Evolutionary conservation across 2,888 invertebrate species (phyloP).

Genomic region (Craniophora ligustri): DNA sequence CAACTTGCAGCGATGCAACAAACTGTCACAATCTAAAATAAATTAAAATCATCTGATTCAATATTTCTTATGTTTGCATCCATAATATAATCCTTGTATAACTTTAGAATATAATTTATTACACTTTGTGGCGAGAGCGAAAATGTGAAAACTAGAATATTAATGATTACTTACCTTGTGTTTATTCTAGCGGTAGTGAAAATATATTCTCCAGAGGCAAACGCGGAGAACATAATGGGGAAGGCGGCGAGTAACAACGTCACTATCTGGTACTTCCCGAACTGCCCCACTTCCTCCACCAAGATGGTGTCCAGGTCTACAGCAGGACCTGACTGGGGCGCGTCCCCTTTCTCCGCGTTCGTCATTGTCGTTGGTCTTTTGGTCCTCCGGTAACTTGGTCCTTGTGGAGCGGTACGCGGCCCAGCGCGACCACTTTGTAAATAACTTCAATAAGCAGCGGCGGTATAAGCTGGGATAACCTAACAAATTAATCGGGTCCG

Average conservation of each 20-base stretch:
- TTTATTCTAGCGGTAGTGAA: conserved; percentile 82
- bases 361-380: conserved; percentile 53
- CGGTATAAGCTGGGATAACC: background rate
- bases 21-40: too few species aligned
- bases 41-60: too few species aligned
- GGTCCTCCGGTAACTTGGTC: background rate
- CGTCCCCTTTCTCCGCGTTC: conserved; percentile 60
- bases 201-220: conserved; percentile 81
- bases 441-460: conserved; percentile 2
- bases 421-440: conserved; percentile 13
- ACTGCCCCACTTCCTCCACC: conserved; percentile 78
- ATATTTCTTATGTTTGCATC: too few species aligned
- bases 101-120: too few species aligned
- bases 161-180: conserved; percentile 67
- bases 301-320: conserved; percentile 79
- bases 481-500: conserved; percentile 4
- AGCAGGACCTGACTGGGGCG: conserved; percentile 1
- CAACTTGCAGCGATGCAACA: too few species aligned
- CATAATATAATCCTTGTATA: too few species aligned
- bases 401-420: conserved; percentile 9
- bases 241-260: conserved; percentile 75
- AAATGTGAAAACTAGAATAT: background rate
- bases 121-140: background rate
- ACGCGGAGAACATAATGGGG: conserved; percentile 81
- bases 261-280: conserved; percentile 78